phyloP scores from a whole-genome alignment of 2,113 vertebrate genomes.

The Prochilodus magdalenae region DNA sequence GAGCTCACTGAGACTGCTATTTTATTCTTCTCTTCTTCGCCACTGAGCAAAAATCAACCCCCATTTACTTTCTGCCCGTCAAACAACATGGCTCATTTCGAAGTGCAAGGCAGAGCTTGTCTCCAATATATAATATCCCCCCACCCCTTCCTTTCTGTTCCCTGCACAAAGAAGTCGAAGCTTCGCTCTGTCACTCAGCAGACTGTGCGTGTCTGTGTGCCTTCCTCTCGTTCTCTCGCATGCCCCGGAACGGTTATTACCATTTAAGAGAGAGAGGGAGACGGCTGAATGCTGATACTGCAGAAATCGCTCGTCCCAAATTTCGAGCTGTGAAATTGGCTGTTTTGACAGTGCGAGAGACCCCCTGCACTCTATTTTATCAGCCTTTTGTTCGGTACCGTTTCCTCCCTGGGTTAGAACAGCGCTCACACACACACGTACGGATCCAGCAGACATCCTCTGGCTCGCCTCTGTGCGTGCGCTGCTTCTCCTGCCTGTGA shows the following conservation, averaged over 20 bases:
- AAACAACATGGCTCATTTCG: slow-evolving; percentile 39
- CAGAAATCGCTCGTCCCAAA: slow-evolving; percentile 46
- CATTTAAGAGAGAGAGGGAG: slow-evolving; percentile 52
- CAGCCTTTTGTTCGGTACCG: slow-evolving; percentile 51
- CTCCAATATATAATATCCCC: slow-evolving; percentile 32
- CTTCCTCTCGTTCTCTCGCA: slow-evolving; percentile 29
- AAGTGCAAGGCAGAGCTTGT: slow-evolving; percentile 40
- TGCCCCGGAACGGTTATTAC: slow-evolving; percentile 54
- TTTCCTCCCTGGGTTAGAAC: slow-evolving; percentile 33
- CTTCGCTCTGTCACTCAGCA: slow-evolving; percentile 37
- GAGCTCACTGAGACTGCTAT: slow-evolving; percentile 11
- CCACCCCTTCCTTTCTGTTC: slow-evolving; percentile 28
- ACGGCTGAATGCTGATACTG: slow-evolving; percentile 58
- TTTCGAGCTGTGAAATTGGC: slow-evolving; percentile 58
- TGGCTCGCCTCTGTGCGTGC: neutral
- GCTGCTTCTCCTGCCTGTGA: slow-evolving; percentile 21
- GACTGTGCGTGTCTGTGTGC: neutral
- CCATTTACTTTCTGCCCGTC: slow-evolving; percentile 37
- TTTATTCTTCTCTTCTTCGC: neutral
- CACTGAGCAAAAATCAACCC: slow-evolving; percentile 23
- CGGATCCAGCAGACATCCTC: slow-evolving; percentile 30
- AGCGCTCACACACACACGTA: neutral
- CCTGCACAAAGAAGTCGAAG: slow-evolving; percentile 41
- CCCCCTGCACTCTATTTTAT: slow-evolving; percentile 54
- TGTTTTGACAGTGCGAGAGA: slow-evolving; percentile 53